These are phyloP conservation scores for Tinamus major DNA, from an alignment of 2,797 vertebrate species.

Conservation along the genomic window DNA sequence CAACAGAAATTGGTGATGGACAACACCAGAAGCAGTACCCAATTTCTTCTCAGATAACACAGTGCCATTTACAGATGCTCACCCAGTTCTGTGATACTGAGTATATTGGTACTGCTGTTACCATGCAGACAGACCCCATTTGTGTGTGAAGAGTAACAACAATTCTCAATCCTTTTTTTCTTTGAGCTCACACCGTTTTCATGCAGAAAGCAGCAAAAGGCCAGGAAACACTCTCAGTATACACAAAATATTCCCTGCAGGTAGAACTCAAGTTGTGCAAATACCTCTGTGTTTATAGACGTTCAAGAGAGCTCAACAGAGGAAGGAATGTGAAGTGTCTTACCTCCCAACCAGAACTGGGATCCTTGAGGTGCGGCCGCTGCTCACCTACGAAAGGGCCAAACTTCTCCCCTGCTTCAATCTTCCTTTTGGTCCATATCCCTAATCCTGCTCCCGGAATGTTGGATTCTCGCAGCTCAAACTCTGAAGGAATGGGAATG, in stretches of 20 bases:
- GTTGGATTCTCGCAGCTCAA: conserved; percentile 91
- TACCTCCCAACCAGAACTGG: conserved; percentile 94
- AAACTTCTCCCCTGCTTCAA: conserved; percentile 90
- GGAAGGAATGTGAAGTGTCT: conserved; percentile 52
- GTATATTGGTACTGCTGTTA: not conserved
- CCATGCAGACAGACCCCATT: not conserved
- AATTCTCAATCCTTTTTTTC: not conserved
- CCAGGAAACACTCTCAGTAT: not conserved
- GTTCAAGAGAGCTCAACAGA: conserved; percentile 1
- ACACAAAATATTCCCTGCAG: not conserved
- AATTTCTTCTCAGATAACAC: not conserved
- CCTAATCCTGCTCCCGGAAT: conserved; percentile 86
- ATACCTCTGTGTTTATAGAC: conserved; percentile 17
- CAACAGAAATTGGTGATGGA: not conserved
- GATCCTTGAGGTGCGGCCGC: conserved; percentile 82
- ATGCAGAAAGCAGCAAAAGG: not conserved
- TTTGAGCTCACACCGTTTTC: not conserved
- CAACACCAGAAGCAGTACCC: not conserved
- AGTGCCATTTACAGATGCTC: not conserved
- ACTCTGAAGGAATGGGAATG: conserved; percentile 88
- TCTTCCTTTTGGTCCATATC: conserved; percentile 92
- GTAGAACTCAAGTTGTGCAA: conserved; percentile 18
- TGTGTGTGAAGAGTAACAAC: not conserved
- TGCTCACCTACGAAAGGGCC: conserved; percentile 92
- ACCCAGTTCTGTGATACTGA: not conserved